Conservation (phyloP, 2,888 invertebrate genomes). For the Dolomedes plantarius region DNA sequence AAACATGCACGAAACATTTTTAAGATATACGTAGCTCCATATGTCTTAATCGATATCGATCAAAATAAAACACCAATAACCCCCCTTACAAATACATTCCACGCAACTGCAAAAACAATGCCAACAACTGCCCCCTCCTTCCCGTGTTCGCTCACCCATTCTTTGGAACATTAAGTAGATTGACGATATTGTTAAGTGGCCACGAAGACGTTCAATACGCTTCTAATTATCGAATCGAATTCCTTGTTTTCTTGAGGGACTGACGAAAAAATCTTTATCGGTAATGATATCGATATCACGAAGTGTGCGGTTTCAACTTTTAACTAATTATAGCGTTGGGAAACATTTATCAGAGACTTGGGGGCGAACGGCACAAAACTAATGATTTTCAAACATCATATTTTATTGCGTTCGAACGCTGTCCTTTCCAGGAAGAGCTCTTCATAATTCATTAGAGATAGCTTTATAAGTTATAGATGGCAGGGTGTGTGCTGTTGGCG, state of each 20-base stretch:
- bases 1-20: neutral
- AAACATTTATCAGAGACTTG: constrained; percentile 58
- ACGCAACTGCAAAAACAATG: constrained; percentile 8
- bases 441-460: constrained; percentile 70
- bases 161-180: constrained; percentile 50
- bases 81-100: neutral
- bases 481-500: constrained; percentile 65
- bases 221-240: constrained; percentile 63
- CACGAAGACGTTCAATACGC: constrained; percentile 51
- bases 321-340: constrained; percentile 63
- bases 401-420: constrained; percentile 64
- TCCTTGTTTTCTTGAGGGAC: constrained; percentile 48
- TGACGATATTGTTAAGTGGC: constrained; percentile 53
- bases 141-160: constrained; percentile 38
- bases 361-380: constrained; percentile 56
- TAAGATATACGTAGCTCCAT: neutral
- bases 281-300: constrained; percentile 67
- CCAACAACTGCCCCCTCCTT: neutral
- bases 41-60: neutral
- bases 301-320: constrained; percentile 69
- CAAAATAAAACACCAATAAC: neutral
- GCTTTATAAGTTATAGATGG: constrained; percentile 70
- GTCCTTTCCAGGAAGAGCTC: constrained; percentile 59
- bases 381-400: constrained; percentile 71
- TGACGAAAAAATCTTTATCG: constrained; percentile 43